These are phyloP conservation scores for Diorhabda sublineata DNA, from an alignment of 1,140 invertebrate genomes.

Conservation along the genomic window DNA sequence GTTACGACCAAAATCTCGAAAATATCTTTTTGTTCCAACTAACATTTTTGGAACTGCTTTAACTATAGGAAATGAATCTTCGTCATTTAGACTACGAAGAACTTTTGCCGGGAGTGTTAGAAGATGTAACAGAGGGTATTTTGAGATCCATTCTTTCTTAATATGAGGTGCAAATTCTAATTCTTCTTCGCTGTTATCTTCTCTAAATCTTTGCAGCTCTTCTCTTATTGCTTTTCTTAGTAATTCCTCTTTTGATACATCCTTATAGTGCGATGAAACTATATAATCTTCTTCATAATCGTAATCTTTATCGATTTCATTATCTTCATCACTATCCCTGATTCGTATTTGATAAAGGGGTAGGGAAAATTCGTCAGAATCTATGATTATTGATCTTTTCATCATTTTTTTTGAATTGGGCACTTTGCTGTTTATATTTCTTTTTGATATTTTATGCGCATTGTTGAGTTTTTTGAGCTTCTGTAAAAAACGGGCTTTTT, in stretches of 20 bases:
- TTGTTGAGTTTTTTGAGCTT: conserved; percentile 28
- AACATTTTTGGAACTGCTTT: conserved; percentile 28
- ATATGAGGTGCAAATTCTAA: background rate
- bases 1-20: conserved; percentile 31
- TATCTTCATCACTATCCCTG: conserved; percentile 19
- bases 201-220: conserved; percentile 21
- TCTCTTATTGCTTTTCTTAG: conserved; percentile 25
- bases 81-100: conserved; percentile 26
- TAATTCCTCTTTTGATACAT: conserved; percentile 6
- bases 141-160: conserved; percentile 8
- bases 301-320: conserved; percentile 1
- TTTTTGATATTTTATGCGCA: conserved; percentile 21
- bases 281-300: conserved; percentile 4
- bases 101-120: conserved; percentile 29
- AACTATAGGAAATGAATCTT: conserved; percentile 25
- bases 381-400: conserved; percentile 24
- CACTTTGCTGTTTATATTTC: background rate
- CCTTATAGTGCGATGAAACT: background rate
- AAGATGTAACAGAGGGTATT: conserved; percentile 27
- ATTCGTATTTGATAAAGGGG: conserved; percentile 26
- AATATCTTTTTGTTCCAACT: conserved; percentile 26
- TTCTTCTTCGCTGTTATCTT: conserved; percentile 17
- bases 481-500: conserved; percentile 20
- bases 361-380: conserved; percentile 25
- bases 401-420: background rate